Conservation (phyloP, 1,140 invertebrate species). For the Dendrolimus kikuchii region DNA sequence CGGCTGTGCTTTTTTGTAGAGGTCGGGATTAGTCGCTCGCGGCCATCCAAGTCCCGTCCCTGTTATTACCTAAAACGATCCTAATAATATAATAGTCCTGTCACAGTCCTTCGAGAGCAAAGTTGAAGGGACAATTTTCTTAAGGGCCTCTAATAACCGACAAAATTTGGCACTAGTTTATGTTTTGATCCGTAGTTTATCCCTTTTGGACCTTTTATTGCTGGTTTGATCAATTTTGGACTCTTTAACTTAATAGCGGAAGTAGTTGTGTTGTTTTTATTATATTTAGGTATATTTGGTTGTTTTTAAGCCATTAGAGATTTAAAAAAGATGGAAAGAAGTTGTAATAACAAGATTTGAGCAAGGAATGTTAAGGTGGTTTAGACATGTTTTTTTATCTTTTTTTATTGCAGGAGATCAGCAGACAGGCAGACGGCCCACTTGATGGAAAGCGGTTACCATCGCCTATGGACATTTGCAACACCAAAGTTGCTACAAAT, state of each 20-base stretch:
- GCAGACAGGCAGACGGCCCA: too few species aligned
- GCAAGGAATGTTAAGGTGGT: too few species aligned
- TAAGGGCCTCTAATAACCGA: conserved; percentile 45
- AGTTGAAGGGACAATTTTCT: conserved; percentile 62
- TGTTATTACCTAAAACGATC: conserved; percentile 67
- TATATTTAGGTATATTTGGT: not conserved
- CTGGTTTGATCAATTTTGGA: too few species aligned
- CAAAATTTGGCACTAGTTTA: conserved; percentile 39
- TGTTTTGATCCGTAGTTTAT: not conserved
- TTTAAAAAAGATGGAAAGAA: too few species aligned
- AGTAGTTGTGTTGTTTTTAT: not conserved
- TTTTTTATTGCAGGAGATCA: too few species aligned
- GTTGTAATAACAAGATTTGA: too few species aligned
- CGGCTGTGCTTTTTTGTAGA: conserved; percentile 27
- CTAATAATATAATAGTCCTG: conserved; percentile 70
- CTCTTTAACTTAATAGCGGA: not conserved
- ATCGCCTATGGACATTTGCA: too few species aligned
- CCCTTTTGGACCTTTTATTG: not conserved
- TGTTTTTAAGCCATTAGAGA: too few species aligned
- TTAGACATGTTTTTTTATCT: too few species aligned
- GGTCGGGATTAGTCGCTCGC: conserved; percentile 48
- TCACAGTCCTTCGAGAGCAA: conserved; percentile 57
- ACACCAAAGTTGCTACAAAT: too few species aligned
- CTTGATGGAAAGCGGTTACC: too few species aligned
- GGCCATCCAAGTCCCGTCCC: conserved; percentile 50